Conservation (phyloP, 2,113 vertebrate genomes). For the Nothocercus julius region DNA sequence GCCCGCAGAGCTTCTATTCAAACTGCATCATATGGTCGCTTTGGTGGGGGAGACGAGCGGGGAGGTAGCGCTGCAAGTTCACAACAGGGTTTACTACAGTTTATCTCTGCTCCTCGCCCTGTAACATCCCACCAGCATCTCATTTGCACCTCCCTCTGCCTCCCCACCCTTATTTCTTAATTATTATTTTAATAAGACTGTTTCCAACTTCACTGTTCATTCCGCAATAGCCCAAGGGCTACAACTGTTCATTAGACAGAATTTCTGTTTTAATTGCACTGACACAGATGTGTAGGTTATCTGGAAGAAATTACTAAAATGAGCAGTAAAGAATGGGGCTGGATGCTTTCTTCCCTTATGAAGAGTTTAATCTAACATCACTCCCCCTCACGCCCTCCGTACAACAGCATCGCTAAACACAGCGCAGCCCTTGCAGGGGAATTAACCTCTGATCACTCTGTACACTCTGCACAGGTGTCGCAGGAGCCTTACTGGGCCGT, state of each 20-base stretch:
- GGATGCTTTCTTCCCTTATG: not conserved
- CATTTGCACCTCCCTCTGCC: not conserved
- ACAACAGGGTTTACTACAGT: not conserved
- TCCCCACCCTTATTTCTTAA: constrained; percentile 58
- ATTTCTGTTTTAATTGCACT: constrained; percentile 69
- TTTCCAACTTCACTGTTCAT: constrained; percentile 45
- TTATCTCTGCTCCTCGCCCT: not conserved
- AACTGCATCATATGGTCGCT: accelerated
- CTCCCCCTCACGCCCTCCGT: not conserved
- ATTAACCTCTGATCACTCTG: not conserved
- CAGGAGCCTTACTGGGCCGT: not conserved
- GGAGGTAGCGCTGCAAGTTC: not conserved
- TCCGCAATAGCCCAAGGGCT: constrained; percentile 55
- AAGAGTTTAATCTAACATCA: not conserved
- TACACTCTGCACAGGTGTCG: not conserved
- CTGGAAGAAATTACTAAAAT: constrained; percentile 55
- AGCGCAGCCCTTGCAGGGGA: not conserved
- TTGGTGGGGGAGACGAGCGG: accelerated
- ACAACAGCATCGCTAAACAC: not conserved
- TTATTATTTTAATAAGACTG: constrained; percentile 65
- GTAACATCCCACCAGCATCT: not conserved
- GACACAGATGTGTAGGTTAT: constrained; percentile 64
- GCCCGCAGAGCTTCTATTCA: not conserved
- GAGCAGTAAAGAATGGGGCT: not conserved
- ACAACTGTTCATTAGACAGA: constrained; percentile 69